phyloP scores from a whole-genome alignment of 2,113 vertebrate species.

The Aix galericulata region DNA sequence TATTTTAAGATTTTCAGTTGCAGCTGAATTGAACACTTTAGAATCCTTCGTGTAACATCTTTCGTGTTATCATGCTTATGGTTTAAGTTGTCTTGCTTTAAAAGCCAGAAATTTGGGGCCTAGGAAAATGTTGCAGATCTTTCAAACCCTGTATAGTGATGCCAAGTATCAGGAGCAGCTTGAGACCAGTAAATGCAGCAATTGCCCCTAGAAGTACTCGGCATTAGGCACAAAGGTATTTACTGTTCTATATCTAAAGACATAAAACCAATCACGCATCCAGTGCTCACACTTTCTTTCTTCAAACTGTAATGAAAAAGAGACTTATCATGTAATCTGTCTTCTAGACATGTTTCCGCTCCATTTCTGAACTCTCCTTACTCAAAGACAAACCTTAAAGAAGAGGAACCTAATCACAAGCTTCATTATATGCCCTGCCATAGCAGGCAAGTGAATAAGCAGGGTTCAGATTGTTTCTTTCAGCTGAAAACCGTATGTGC shows the following conservation, averaged over 20 bases:
- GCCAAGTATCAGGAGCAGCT: neutral
- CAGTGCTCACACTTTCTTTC: neutral
- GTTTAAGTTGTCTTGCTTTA: neutral
- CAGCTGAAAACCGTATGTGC: constrained; percentile 58
- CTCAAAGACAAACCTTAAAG: neutral
- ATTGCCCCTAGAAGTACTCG: neutral
- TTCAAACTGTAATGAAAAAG: neutral
- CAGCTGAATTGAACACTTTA: neutral
- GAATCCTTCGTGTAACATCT: no score
- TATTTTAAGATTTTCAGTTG: neutral
- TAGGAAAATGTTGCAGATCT: neutral
- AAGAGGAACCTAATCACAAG: neutral
- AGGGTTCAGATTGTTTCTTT: constrained; percentile 55
- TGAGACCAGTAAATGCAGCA: neutral
- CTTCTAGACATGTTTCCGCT: neutral
- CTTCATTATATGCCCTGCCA: neutral
- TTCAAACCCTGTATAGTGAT: neutral
- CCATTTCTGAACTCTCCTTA: constrained; percentile 39
- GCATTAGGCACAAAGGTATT: neutral
- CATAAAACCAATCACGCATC: neutral
- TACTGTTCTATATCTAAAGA: neutral
- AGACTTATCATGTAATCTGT: neutral
- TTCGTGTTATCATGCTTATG: neutral
- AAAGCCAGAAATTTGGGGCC: neutral
- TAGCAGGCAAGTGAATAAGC: constrained; percentile 57